Percentiles rank a stretch among this genome's conserved stretches.
These are phyloP conservation scores for Peromyscus aztecus DNA, from an alignment of 2,797 vertebrate genomes.

Conservation along the genomic window DNA sequence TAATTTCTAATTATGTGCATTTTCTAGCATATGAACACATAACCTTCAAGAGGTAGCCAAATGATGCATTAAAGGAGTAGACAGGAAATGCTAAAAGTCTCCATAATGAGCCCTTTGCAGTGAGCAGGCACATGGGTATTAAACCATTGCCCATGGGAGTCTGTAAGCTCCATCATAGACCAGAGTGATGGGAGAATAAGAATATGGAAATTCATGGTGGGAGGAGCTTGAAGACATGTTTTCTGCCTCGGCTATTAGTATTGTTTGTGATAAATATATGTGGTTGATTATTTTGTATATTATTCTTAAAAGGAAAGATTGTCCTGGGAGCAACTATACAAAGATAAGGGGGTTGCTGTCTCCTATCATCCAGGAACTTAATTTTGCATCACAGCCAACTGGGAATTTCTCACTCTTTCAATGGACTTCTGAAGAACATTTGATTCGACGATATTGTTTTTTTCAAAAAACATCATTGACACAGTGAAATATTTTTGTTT, in stretches of 20 bases:
- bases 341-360: rapidly evolving
- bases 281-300: not conserved
- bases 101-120: not conserved
- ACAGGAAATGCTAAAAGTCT: not conserved
- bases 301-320: not conserved
- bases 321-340: not conserved
- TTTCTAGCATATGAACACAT: not conserved
- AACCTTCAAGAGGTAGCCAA: not conserved
- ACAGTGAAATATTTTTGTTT: not conserved
- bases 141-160: not conserved
- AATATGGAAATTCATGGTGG: not conserved
- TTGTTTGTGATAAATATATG: not conserved
- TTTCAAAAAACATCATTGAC: not conserved
- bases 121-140: not conserved
- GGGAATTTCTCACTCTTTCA: not conserved
- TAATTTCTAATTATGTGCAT: not conserved
- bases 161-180: not conserved
- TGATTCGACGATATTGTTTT: not conserved
- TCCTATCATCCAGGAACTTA: not conserved
- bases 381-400: not conserved
- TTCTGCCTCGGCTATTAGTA: not conserved
- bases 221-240: not conserved
- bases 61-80: too few relatives aligned
- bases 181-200: not conserved
- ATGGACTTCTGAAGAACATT: not conserved